A percentile compares a stretch with the other conserved stretches of the same genome.
These are phyloP conservation scores for Dendrocopos noguchii DNA, from an alignment of 2,113 vertebrate species.

Conservation along the genomic window DNA sequence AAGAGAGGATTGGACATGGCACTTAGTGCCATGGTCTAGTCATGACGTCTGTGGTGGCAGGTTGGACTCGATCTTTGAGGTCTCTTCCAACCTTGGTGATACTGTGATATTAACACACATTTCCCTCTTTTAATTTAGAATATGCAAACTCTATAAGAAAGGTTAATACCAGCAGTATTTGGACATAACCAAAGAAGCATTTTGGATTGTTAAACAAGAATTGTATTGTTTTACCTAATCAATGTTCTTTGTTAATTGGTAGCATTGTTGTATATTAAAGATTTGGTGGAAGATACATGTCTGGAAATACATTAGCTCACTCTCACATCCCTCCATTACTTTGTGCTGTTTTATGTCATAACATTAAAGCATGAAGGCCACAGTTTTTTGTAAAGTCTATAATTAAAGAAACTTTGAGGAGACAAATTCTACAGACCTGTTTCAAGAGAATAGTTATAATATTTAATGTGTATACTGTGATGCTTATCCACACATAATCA, in stretches of 20 bases:
- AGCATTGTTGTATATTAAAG: neutral
- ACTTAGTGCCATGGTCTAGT: too few relatives aligned
- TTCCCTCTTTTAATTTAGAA: neutral
- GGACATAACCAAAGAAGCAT: neutral
- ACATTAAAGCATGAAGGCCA: neutral
- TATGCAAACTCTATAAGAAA: neutral
- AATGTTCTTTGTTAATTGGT: neutral
- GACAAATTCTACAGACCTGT: neutral
- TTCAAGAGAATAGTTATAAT: neutral
- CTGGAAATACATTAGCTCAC: neutral
- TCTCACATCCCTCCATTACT: neutral
- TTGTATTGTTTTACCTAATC: neutral
- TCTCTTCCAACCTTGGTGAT: too few relatives aligned
- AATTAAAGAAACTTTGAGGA: neutral
- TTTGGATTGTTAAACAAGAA: neutral
- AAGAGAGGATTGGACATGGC: too few relatives aligned
- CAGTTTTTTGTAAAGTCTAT: neutral
- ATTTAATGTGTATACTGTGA: neutral
- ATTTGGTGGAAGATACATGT: neutral
- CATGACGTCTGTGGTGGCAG: too few relatives aligned
- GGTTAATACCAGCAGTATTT: neutral
- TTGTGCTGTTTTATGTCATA: rapidly evolving
- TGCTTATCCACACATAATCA: neutral
- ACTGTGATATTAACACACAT: neutral
- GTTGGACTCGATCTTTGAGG: too few relatives aligned